A percentile compares a stretch with the other conserved stretches of the same genome.
These are phyloP conservation scores for Lagria hirta DNA, from an alignment of 2,888 invertebrate species.

Conservation along the genomic window DNA sequence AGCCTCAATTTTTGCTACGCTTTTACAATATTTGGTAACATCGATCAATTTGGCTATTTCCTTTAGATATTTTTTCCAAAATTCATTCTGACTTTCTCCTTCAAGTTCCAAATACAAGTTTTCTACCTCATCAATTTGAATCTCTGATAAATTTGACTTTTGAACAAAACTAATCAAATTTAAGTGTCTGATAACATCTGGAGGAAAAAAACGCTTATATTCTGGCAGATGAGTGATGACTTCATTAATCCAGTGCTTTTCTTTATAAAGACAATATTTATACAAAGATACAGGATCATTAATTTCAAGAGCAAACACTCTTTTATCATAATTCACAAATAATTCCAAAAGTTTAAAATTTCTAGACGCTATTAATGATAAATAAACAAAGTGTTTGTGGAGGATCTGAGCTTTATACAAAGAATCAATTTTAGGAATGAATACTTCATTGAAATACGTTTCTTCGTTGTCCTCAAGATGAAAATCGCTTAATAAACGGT, in stretches of 20 bases:
- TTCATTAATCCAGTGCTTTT: constrained; percentile 48
- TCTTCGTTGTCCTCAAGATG: constrained; percentile 22
- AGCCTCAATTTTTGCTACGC: constrained; percentile 18
- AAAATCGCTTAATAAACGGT: constrained; percentile 12
- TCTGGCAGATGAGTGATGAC: constrained; percentile 37
- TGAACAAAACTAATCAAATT: constrained; percentile 39
- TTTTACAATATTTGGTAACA: constrained; percentile 41
- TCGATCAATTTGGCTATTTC: constrained; percentile 40
- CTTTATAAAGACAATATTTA: constrained; percentile 45
- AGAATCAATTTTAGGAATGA: constrained; percentile 38
- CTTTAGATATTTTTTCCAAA: constrained; percentile 41
- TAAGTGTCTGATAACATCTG: constrained; percentile 35
- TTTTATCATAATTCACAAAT: constrained; percentile 39
- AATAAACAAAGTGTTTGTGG: constrained; percentile 40
- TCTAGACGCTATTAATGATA: constrained; percentile 37
- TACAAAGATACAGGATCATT: constrained; percentile 42
- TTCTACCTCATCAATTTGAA: constrained; percentile 32
- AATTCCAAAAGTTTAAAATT: constrained; percentile 38
- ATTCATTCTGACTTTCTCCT: constrained; percentile 34
- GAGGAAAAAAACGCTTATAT: constrained; percentile 25
- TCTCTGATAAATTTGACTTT: constrained; percentile 35
- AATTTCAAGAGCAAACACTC: constrained; percentile 36
- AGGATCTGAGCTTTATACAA: constrained; percentile 36
- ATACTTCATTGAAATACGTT: constrained; percentile 29
- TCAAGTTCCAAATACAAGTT: constrained; percentile 28